A percentile compares a stretch with the other conserved stretches of the same genome.
phyloP scores from a whole-genome alignment of 2,797 vertebrate species.

The Smutsia gigantea region DNA sequence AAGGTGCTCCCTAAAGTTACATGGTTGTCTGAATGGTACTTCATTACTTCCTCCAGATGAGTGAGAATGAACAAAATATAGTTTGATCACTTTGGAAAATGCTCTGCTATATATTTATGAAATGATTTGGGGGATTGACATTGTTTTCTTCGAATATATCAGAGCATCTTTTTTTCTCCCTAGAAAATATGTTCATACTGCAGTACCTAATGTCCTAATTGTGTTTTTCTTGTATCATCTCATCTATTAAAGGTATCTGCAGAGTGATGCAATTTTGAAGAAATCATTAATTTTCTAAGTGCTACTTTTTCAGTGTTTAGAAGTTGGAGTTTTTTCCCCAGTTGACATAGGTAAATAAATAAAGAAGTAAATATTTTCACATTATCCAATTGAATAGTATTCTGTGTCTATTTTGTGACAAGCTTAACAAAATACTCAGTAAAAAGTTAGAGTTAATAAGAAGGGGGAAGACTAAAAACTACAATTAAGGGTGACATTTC shows the following conservation, averaged over 20 bases:
- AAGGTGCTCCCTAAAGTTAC: conserved; percentile 46
- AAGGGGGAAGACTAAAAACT: conserved; percentile 21
- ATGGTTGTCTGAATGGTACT: conserved; percentile 25
- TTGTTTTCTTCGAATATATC: conserved; percentile 60
- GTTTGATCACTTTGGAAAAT: conserved; percentile 59
- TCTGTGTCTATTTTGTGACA: background rate
- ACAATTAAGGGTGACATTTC: conserved; percentile 14
- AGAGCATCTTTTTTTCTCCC: conserved; percentile 51
- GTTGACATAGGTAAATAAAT: conserved; percentile 10
- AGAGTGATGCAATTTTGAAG: conserved; percentile 26
- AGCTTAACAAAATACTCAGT: conserved; percentile 39
- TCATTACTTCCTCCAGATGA: conserved; percentile 22
- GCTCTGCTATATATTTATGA: conserved; percentile 38
- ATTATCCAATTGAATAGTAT: conserved; percentile 24
- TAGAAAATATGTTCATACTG: conserved; percentile 30
- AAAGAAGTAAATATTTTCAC: background rate
- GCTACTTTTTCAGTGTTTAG: conserved; percentile 41
- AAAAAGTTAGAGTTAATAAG: conserved; percentile 39
- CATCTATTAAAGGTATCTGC: background rate
- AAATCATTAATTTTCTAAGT: conserved; percentile 54
- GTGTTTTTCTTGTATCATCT: conserved; percentile 50
- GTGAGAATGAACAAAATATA: conserved; percentile 24
- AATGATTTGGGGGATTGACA: conserved; percentile 35
- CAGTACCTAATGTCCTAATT: conserved; percentile 40
- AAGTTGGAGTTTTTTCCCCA: background rate